Conservation (phyloP, 2,113 vertebrate species). For the Bostrychus sinensis region DNA sequence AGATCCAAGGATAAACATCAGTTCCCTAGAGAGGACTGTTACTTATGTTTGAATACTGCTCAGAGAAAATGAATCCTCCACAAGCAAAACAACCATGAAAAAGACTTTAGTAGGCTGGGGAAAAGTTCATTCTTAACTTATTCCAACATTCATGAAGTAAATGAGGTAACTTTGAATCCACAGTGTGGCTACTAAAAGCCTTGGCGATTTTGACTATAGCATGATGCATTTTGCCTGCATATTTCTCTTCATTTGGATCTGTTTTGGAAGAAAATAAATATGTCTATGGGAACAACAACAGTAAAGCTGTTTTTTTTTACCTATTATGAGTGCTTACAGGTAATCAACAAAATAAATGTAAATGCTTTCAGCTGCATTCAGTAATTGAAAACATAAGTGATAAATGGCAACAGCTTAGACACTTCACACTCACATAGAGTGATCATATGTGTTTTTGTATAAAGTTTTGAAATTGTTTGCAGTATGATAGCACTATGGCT, state of each 20-base stretch:
- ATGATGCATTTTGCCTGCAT: conserved; percentile 16
- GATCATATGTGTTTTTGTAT: conserved; percentile 4
- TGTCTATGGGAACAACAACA: conserved; percentile 64
- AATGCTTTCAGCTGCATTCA: conserved; percentile 74
- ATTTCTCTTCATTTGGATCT: conserved; percentile 50
- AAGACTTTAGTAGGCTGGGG: conserved; percentile 47
- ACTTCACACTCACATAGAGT: conserved; percentile 43
- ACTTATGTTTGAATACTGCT: conserved; percentile 70
- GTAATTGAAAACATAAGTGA: conserved; percentile 80
- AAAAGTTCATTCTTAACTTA: conserved; percentile 64
- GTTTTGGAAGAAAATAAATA: conserved; percentile 54
- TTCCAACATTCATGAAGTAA: too few relatives aligned
- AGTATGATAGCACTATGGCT: too few relatives aligned
- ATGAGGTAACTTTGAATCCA: conserved; percentile 25
- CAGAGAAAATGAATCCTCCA: conserved; percentile 66
- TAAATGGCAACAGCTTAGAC: conserved; percentile 75
- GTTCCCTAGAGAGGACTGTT: conserved; percentile 65
- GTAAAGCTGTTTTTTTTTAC: conserved; percentile 76
- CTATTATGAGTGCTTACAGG: conserved; percentile 75
- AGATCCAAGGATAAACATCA: conserved; percentile 80
- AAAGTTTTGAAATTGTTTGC: too few relatives aligned
- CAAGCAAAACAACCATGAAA: conserved; percentile 65
- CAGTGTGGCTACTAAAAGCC: too few relatives aligned
- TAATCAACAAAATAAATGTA: conserved; percentile 78
- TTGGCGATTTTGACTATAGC: conserved; percentile 23